Evolutionary conservation across 2,113 vertebrate genomes (phyloP).

Genomic region (Macaca nemestrina): DNA sequence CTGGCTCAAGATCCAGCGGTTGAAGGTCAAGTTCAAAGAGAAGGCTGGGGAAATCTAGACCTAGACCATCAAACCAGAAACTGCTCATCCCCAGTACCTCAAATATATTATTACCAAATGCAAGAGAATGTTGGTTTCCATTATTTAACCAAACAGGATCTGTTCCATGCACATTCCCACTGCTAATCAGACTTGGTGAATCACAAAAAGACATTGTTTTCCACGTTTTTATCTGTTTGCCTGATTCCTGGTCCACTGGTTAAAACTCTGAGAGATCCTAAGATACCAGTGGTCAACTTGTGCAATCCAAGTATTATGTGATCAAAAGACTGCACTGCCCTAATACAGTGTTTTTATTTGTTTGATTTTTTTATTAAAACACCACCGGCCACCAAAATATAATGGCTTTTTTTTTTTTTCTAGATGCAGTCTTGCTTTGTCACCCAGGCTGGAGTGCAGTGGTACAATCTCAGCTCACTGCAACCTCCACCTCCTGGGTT

Average conservation of each 20-base stretch:
- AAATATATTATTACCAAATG: background rate
- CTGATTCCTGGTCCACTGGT: background rate
- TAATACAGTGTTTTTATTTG: background rate
- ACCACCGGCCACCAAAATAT: background rate
- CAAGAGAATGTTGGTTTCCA: conserved; percentile 47
- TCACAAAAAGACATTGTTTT: conserved; percentile 52
- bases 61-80: background rate
- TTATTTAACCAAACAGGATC: conserved; percentile 54
- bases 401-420: background rate
- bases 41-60: background rate
- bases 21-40: conserved; percentile 15
- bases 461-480: no score
- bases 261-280: conserved; percentile 53
- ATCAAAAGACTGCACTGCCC: conserved; percentile 11
- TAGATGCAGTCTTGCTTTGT: no score
- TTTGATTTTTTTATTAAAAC: background rate
- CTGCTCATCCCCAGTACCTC: background rate
- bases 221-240: conserved; percentile 53
- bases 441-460: no score
- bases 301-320: background rate
- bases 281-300: conserved; percentile 52
- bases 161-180: conserved; percentile 44
- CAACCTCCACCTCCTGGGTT: no score
- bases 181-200: conserved; percentile 62
- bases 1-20: conserved; percentile 17